phyloP scores from a whole-genome alignment of 2,888 invertebrate species.

The Thysanoteuthis rhombus region DNA sequence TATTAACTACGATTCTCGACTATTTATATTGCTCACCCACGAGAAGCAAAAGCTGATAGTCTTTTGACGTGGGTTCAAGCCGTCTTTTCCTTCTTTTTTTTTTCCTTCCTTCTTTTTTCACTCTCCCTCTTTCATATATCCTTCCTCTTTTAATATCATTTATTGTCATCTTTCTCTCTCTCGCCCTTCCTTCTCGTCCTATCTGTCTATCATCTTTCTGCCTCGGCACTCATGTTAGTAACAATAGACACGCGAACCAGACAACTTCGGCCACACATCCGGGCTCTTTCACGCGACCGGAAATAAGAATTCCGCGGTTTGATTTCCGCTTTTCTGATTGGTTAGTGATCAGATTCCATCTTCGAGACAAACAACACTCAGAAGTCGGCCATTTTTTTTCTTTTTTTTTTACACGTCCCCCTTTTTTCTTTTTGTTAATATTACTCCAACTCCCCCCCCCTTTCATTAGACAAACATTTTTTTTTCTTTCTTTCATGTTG shows the following conservation, averaged over 20 bases:
- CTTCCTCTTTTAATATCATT: too few relatives aligned
- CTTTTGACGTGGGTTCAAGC: too few relatives aligned
- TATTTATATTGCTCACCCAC: too few relatives aligned
- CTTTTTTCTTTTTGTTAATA: not conserved
- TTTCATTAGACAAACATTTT: not conserved
- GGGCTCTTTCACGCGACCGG: not conserved
- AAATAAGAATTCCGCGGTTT: not conserved
- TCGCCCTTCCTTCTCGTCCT: too few relatives aligned
- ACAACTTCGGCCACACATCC: conserved; percentile 12
- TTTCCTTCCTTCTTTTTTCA: too few relatives aligned
- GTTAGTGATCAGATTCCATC: not conserved
- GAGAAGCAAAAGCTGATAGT: too few relatives aligned
- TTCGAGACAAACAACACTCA: not conserved
- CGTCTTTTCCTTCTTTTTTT: too few relatives aligned
- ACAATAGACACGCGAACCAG: not conserved
- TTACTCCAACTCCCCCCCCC: not conserved
- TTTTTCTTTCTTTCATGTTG: not conserved
- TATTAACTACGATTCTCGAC: too few relatives aligned
- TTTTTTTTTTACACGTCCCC: not conserved
- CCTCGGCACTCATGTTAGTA: not conserved
- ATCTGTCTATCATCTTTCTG: not conserved
- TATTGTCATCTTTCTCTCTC: too few relatives aligned
- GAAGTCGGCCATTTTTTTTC: not conserved
- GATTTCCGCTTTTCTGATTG: conserved; percentile 12
- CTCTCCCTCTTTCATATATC: too few relatives aligned